Percentiles rank a stretch among this genome's conserved stretches.
phyloP scores from a whole-genome alignment of 2,888 invertebrate species.

The Agrochola macilenta region DNA sequence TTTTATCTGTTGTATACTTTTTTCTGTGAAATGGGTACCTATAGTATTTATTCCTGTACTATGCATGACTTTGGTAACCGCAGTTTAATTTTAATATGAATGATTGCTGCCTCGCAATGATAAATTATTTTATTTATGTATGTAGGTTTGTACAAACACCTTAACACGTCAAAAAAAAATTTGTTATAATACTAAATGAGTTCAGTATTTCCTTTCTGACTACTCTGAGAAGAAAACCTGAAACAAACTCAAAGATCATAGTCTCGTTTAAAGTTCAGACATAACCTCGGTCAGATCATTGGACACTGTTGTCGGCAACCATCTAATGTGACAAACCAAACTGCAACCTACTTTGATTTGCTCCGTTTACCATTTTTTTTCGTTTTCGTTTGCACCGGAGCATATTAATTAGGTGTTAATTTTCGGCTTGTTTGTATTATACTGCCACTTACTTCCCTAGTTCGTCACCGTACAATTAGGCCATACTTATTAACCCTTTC shows the following conservation, averaged over 20 bases:
- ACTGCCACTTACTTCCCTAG: not conserved
- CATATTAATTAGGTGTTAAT: not conserved
- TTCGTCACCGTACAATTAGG: not conserved
- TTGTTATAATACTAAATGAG: no score
- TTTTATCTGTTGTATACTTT: constrained; percentile 3
- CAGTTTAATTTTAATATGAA: not conserved
- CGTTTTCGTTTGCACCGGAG: not conserved
- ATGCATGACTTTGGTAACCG: not conserved
- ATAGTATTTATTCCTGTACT: no score
- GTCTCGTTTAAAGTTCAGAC: no score
- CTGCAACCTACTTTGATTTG: not conserved
- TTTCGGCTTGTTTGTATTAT: not conserved
- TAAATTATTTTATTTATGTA: no score
- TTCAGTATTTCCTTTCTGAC: no score
- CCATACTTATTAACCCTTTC: constrained; percentile 1
- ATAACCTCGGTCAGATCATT: not conserved
- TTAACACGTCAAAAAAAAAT: no score
- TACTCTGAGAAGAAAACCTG: no score
- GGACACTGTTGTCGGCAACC: not conserved
- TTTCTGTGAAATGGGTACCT: not conserved
- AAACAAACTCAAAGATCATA: no score
- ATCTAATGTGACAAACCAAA: not conserved
- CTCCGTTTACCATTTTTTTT: not conserved
- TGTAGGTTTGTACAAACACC: no score
- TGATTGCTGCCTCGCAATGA: not conserved